These are phyloP conservation scores for Drosophila meridiana DNA, from an alignment of 2,888 invertebrate genomes.

Conservation along the genomic window DNA sequence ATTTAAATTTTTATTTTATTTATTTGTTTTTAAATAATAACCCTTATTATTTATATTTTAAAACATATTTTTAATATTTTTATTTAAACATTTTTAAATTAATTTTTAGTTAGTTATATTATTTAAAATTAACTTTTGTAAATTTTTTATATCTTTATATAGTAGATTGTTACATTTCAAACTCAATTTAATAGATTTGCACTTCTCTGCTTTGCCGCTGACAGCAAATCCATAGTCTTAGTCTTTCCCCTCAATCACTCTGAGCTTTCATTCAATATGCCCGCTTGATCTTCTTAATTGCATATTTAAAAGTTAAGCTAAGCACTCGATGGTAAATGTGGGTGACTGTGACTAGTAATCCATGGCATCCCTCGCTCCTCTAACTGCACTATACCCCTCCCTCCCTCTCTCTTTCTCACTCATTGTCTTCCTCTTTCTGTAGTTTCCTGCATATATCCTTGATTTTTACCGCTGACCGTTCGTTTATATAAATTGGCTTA, in stretches of 20 bases:
- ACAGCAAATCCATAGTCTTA: neutral
- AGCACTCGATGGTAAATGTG: constrained; percentile 27
- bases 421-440: too few species aligned
- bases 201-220: neutral
- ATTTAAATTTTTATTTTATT: too few species aligned
- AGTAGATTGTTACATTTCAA: too few species aligned
- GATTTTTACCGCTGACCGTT: constrained; percentile 21
- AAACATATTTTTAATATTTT: too few species aligned
- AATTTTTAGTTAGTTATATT: neutral
- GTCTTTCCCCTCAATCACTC: neutral
- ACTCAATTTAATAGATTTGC: too few species aligned
- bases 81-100: too few species aligned
- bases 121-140: neutral
- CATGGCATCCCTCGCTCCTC: neutral
- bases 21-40: too few species aligned
- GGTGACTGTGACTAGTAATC: neutral
- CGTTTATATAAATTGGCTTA: constrained; percentile 75
- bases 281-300: constrained; percentile 32
- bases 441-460: constrained; percentile 6
- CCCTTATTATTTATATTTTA: too few species aligned
- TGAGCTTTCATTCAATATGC: constrained; percentile 7
- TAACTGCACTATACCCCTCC: neutral
- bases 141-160: too few species aligned
- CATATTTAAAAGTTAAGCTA: constrained; percentile 32
- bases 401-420: neutral